Evolutionary conservation across 2,797 vertebrate species (phyloP).

Genomic region (Carduelis carduelis): DNA sequence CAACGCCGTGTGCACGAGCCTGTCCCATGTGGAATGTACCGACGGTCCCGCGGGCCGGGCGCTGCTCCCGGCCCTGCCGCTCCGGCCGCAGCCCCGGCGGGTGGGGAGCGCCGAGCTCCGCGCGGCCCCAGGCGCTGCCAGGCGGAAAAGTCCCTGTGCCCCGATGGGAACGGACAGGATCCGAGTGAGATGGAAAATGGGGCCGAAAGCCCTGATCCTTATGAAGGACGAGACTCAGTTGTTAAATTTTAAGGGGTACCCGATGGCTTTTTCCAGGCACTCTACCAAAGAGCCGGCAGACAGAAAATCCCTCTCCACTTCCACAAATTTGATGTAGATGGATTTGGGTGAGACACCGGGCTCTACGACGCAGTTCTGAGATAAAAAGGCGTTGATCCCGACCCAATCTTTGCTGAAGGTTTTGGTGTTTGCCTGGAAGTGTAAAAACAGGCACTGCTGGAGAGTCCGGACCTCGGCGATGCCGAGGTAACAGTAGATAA

Average conservation of each 20-base stretch:
- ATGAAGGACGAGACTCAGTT: slow-evolving; percentile 80
- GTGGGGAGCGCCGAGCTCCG: neutral
- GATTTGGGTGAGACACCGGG: slow-evolving; percentile 75
- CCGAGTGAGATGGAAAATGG: slow-evolving; percentile 22
- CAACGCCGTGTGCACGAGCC: slow-evolving; percentile 64
- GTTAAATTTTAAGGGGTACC: slow-evolving; percentile 95
- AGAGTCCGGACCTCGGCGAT: slow-evolving; percentile 94
- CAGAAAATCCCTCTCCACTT: slow-evolving; percentile 99
- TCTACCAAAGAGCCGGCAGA: slow-evolving; percentile 96
- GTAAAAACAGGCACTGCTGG: slow-evolving; percentile 93
- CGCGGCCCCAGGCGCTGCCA: neutral
- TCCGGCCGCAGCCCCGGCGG: neutral
- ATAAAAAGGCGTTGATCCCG: slow-evolving; percentile 89
- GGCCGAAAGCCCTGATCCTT: slow-evolving; percentile 71
- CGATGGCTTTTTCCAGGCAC: slow-evolving; percentile 96
- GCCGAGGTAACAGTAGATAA: slow-evolving; percentile 94
- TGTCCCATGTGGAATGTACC: slow-evolving; percentile 80
- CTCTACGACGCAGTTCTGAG: slow-evolving; percentile 86
- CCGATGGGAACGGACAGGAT: neutral
- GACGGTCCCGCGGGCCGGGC: slow-evolving; percentile 52
- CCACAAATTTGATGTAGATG: slow-evolving; percentile 96
- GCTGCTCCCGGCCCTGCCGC: neutral
- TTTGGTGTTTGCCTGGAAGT: slow-evolving; percentile 94
- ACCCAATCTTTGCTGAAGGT: slow-evolving; percentile 85
- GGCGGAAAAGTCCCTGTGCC: slow-evolving; percentile 3